These are phyloP conservation scores for Betta splendens DNA, from an alignment of 2,797 vertebrate genomes.

Conservation along the genomic window DNA sequence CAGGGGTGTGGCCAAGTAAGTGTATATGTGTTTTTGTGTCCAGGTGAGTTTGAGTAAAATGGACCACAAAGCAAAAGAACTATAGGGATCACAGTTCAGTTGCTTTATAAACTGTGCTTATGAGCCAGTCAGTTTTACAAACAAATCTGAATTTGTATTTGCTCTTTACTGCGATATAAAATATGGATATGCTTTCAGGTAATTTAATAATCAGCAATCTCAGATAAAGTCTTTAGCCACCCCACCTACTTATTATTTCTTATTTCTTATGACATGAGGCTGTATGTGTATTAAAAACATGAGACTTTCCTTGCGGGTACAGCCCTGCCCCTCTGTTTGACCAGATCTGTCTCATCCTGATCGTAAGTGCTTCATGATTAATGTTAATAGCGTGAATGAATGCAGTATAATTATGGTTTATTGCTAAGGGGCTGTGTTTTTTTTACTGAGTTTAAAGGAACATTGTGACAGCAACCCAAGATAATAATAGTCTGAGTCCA, in stretches of 20 bases:
- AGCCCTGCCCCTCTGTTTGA: constrained; percentile 26
- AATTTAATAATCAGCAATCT: too few species aligned
- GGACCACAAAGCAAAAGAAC: too few species aligned
- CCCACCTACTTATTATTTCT: neutral
- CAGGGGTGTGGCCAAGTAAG: too few species aligned
- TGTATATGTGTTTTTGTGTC: too few species aligned
- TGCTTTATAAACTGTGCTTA: too few species aligned
- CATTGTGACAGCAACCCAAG: constrained; percentile 14
- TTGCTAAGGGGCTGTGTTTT: constrained; percentile 31
- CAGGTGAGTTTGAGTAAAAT: too few species aligned
- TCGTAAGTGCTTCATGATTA: constrained; percentile 40
- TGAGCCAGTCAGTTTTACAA: too few species aligned
- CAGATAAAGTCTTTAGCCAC: too few species aligned
- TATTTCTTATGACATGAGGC: neutral
- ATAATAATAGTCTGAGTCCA: constrained; percentile 12
- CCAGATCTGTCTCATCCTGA: constrained; percentile 11
- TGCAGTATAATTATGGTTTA: constrained; percentile 39
- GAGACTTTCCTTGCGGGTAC: neutral
- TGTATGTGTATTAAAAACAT: neutral
- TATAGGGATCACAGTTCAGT: too few species aligned
- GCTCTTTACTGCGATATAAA: too few species aligned
- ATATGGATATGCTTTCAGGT: too few species aligned
- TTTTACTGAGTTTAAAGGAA: constrained; percentile 20
- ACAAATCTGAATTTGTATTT: too few species aligned
- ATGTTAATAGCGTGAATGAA: constrained; percentile 36